Evolutionary conservation across 2,113 vertebrate genomes (phyloP).

Genomic region (Phrynosoma platyrhinos): DNA sequence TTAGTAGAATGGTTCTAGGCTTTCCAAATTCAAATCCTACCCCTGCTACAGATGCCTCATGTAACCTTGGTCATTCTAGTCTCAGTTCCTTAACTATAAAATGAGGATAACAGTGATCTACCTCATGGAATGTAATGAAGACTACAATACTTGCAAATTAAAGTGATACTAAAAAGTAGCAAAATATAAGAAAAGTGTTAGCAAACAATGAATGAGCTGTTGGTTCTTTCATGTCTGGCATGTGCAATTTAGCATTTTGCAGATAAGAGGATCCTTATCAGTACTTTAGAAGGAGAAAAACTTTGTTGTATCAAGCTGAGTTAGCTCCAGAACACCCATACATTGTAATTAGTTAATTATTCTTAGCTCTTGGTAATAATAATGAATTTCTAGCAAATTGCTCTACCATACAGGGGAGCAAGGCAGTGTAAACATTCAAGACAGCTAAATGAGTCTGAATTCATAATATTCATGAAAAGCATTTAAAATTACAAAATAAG

Average conservation of each 20-base stretch:
- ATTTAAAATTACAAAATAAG: conserved; percentile 15
- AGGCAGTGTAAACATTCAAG: background rate
- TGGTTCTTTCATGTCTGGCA: background rate
- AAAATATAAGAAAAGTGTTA: background rate
- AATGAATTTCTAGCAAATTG: conserved; percentile 15
- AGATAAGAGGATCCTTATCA: background rate
- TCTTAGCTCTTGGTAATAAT: conserved; percentile 37
- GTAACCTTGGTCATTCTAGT: background rate
- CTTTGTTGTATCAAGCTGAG: conserved; percentile 17
- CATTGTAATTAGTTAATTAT: conserved; percentile 15
- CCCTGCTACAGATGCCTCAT: background rate
- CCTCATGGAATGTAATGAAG: background rate
- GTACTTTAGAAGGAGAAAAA: rapidly evolving
- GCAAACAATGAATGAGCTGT: background rate
- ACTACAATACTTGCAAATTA: background rate
- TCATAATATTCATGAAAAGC: background rate
- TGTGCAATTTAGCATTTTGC: background rate
- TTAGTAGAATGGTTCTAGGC: background rate
- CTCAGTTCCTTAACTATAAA: background rate
- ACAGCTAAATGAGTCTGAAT: conserved; percentile 40
- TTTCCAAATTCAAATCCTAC: background rate
- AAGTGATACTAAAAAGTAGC: background rate
- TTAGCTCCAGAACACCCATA: conserved; percentile 19
- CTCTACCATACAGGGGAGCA: background rate
- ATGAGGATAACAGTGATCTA: background rate